Evolutionary conservation across 2,797 vertebrate genomes (phyloP), one percentile per base, ranked within the genome.

Genomic region (Leptoclinus maculatus): DNA sequence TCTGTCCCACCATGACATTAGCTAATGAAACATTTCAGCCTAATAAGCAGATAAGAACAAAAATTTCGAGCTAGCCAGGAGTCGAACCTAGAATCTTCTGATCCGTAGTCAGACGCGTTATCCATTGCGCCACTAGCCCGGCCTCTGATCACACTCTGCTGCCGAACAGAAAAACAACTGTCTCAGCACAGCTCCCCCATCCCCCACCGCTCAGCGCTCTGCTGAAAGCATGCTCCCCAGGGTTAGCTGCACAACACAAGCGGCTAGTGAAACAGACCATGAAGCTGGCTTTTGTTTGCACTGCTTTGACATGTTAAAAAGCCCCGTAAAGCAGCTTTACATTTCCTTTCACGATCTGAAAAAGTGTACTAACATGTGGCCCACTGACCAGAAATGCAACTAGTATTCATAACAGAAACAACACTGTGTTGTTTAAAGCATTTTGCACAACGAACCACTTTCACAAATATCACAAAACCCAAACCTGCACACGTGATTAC

Each of bases 61-160:
- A 58, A 10, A n/a, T 2, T 2, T 6, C 89, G 84, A 93, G 91
- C 89, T 83, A 92, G 90, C 86, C 87, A 91, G 90, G 90, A 93
- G 89, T 91, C 88, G 90, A 93, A 93, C 91, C 90, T 92, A 87
- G 88, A 93, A 91, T 91, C 91, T 92, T 93, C 91, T 92, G 86
- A 93, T 92, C 85, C 87, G 89, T 93, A 92, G 90, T 90, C 89
- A 89, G 89, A 92, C 88, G 88, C 89, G 85, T 93, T 92, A 91
- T 91, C 91, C 92, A 92, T 89, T 92, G 91, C 87, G 86, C 86
- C 90, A 92, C 92, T 91, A 71, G 80, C 83, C 84, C 87, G 7
- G 32, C 32, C 32, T 34, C 1, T 0, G 0, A 0, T 0, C 0
- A 0, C 0, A 0, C 0, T 0, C 0, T 0, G 0, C 71, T 23